Conservation (phyloP, 2,797 vertebrate species). For the Bradypus variegatus region DNA sequence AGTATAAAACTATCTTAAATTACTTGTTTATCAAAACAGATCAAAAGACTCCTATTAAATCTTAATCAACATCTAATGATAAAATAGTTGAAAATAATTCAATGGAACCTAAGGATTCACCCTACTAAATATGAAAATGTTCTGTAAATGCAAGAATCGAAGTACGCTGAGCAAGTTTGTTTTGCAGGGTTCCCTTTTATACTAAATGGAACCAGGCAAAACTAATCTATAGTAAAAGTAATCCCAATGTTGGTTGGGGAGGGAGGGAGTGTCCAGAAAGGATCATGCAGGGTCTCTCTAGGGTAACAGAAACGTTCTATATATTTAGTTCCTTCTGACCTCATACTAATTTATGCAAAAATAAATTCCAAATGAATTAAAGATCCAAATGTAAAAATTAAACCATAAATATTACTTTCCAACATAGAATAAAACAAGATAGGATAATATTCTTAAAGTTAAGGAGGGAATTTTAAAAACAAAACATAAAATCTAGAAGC, state of each 20-base stretch:
- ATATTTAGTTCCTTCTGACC: neutral
- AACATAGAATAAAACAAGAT: neutral
- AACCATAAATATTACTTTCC: neutral
- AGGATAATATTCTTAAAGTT: neutral
- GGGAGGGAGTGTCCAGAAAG: neutral
- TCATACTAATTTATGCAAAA: neutral
- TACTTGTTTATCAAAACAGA: neutral
- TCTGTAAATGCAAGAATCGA: neutral
- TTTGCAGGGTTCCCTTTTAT: neutral
- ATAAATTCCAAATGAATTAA: neutral
- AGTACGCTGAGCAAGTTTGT: neutral
- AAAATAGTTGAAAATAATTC: neutral
- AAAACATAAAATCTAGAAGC: neutral
- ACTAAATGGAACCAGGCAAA: neutral
- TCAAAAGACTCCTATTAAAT: neutral
- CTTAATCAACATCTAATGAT: neutral
- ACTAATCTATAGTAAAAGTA: neutral
- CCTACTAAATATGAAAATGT: neutral
- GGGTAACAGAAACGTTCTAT: neutral
- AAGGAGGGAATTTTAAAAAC: neutral
- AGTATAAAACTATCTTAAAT: neutral
- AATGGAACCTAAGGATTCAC: neutral
- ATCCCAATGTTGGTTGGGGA: neutral
- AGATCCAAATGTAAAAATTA: neutral
- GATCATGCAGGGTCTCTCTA: neutral